Evolutionary conservation across 1,140 invertebrate genomes (phyloP).

Genomic region (Panonychus citri): DNA sequence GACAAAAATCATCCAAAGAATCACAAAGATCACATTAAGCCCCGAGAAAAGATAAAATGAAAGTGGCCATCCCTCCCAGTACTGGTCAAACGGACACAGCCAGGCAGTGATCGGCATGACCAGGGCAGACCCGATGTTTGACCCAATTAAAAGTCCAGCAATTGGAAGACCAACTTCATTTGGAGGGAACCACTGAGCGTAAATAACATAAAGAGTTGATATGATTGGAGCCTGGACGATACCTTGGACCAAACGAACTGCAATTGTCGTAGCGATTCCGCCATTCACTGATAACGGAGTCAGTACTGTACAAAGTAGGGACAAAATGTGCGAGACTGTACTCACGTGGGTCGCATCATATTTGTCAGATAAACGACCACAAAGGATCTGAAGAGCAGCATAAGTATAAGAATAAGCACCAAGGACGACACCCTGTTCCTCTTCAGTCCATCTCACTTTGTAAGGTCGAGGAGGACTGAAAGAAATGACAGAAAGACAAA

Average conservation of each 20-base stretch:
- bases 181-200: background rate
- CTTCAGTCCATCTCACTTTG: too few species aligned
- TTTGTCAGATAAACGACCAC: conserved; percentile 47
- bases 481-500: too few species aligned
- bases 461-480: too few species aligned
- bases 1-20: background rate
- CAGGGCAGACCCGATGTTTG: background rate
- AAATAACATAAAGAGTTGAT: background rate
- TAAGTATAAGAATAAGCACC: conserved; percentile 70
- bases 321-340: background rate
- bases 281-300: background rate
- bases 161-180: background rate
- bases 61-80: background rate
- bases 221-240: background rate
- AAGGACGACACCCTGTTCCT: conserved; percentile 32
- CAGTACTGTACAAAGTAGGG: too few species aligned
- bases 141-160: background rate
- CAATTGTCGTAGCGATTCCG: background rate
- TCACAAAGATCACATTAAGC: background rate
- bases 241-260: background rate
- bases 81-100: background rate
- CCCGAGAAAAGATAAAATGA: background rate
- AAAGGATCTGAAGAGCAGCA: conserved; percentile 53
- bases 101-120: background rate
- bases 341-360: conserved; percentile 13